Conservation (phyloP, 2,113 vertebrate species). For the Epinephelus cyanopodus region DNA sequence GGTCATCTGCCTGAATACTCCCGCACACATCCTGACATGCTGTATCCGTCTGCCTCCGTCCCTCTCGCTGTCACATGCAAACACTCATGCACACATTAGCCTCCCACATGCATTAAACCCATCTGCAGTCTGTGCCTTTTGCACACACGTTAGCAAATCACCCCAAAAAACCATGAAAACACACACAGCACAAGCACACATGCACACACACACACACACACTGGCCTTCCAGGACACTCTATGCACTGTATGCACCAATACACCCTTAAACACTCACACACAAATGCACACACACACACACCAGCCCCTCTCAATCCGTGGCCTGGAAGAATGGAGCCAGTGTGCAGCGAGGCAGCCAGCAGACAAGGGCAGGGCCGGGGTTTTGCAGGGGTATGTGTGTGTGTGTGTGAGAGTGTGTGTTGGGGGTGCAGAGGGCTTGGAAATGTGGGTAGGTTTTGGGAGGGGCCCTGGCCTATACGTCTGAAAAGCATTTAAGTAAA, state of each 20-base stretch:
- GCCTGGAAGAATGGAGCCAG: slow-evolving; percentile 80
- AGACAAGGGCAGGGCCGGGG: slow-evolving; percentile 77
- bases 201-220: slow-evolving; percentile 3
- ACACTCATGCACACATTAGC: slow-evolving; percentile 58
- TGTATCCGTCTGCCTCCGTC: slow-evolving; percentile 34
- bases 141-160: slow-evolving; percentile 54
- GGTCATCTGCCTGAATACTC: slow-evolving; percentile 61
- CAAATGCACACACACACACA: slow-evolving; percentile 45
- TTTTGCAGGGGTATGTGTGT: slow-evolving; percentile 52
- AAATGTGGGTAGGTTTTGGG: slow-evolving; percentile 75
- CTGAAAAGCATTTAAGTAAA: slow-evolving; percentile 83
- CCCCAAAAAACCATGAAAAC: slow-evolving; percentile 51
- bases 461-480: slow-evolving; percentile 73
- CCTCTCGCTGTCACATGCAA: slow-evolving; percentile 43
- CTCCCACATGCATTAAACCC: slow-evolving; percentile 61
- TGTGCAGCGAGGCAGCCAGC: slow-evolving; percentile 78
- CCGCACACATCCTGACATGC: slow-evolving; percentile 55
- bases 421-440: slow-evolving; percentile 47
- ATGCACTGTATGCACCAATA: slow-evolving; percentile 42
- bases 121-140: slow-evolving; percentile 57
- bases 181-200: slow-evolving; percentile 41
- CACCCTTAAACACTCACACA: slow-evolving; percentile 47
- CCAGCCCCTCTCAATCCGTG: slow-evolving; percentile 68
- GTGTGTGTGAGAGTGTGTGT: slow-evolving; percentile 37
- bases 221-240: slow-evolving; percentile 45